Evolutionary conservation across 2,113 vertebrate species (phyloP), one percentile per base, ranked within the genome.

Genomic region (Peromyscus californicus): DNA sequence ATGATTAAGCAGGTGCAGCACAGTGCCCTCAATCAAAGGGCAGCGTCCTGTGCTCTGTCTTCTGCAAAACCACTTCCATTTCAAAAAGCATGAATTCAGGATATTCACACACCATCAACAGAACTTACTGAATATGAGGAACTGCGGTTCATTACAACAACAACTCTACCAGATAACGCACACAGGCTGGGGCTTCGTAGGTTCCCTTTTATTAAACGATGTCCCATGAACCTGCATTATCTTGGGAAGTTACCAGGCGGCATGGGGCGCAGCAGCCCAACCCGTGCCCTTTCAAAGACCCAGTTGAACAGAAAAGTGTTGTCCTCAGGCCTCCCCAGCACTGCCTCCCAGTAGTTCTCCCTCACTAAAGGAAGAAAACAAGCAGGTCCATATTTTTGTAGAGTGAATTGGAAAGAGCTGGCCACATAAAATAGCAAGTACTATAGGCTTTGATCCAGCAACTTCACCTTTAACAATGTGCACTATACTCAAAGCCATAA

Each of bases 1-100:
- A 80, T 91, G 94, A 95, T 96, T 90, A 90, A 80, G 80, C 61
- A 76, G 84, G 67, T 59, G 92, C 69, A 91, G 91, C 24, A 48
- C 11, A 90, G 96, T 48, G 70, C 79, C 94, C 86, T 31, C 39
- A 91, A 95, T 85, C 54, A 86, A 67, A 92, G 63, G 83, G 36
- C 67, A 93, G 65, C 42, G 42, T 7, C 22, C 67, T 4, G 0
- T 33, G 51, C 61, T 93, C 72, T 13, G 21, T 72, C 74, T 90
- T 82, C 67, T 54, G 59, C 26, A 94, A 97, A 96, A 91, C 59
- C 19, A 75, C 45, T 83, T 94, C 74, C 13, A 82, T 57, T 86
- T 94, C 45, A 45, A 59, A 45, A 72, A 36, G 72, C 36, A 84
- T 19, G 67, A 70, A 89, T 65, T 84, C 19, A 80, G 33, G 74